Base-by-base conservation (phyloP, 2,888 invertebrate genomes). In the Limnephilus auricula region DNA sequence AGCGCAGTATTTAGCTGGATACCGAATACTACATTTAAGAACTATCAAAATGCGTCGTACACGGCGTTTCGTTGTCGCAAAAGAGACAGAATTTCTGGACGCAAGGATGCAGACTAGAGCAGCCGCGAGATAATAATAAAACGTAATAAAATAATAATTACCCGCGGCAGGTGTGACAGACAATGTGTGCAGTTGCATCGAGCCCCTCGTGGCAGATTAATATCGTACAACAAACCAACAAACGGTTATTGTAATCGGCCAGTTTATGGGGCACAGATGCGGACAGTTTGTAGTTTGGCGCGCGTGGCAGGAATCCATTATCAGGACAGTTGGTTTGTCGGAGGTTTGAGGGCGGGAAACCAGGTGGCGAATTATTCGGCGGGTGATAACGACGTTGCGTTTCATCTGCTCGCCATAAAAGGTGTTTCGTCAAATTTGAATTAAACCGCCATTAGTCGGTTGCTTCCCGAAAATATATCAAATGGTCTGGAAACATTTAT, bases 211-310 rank as follows among this genome's bases (percentile, higher is more conserved):
- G 89, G 37, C 89, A 79, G 89, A 89, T 89, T 79, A 34, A 37
- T 79, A 89, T 89, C 89, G 82, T 45, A 15, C 65, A 9, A 65
- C 65, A 65, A 65, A 65, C 30, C 45, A 80, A 32, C 32, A 78
- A 89, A 79, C 82, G 89, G 80, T 89, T 89, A 82, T 45, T 82
- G 82, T 82, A 82, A 89, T 80, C 89, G 89, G 34, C 37, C 86
- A n/a, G 34, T 89, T 89, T 82, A 82, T 40, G 31, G 82, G 45
- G 32, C 89, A 89, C 89, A 89, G 89, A 89, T 89, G 89, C 79
- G 88, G 88, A 88, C 88, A 89, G 89, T 79, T 65, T n/a, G 65
- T 65, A 65, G 65, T 25, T 65, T n/a, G 65, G 25, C 37, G 89
- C 79, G 89, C 79, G 89, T 34, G 89, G 37, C 89, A 34, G 32